Conservation (phyloP, 2,797 vertebrate genomes). For the Trachops cirrhosus region DNA sequence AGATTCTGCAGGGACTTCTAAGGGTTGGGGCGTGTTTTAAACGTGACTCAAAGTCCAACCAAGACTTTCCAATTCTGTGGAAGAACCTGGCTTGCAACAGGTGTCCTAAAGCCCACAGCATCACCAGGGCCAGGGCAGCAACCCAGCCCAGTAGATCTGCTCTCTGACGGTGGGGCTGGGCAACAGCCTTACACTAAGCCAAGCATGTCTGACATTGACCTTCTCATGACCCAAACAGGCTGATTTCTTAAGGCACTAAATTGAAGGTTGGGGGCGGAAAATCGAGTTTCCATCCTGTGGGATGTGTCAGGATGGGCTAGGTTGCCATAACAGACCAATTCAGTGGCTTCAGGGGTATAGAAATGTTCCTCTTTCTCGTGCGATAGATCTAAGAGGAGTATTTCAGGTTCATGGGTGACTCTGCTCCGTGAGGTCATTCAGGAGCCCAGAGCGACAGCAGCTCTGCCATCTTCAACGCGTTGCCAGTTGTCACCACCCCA, state of each 20-base stretch:
- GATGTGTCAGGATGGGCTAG: neutral
- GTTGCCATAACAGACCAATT: neutral
- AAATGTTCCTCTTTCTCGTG: neutral
- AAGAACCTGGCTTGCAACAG: neutral
- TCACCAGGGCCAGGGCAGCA: neutral
- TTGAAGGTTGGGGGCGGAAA: neutral
- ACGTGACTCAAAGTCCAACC: neutral
- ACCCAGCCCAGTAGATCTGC: neutral
- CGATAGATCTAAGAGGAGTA: neutral
- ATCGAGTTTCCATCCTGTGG: neutral
- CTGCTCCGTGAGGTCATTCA: neutral
- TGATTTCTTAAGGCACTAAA: neutral
- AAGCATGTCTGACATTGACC: neutral
- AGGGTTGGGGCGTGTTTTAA: neutral
- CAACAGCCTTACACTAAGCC: neutral
- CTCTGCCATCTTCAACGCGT: neutral
- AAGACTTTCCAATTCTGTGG: neutral
- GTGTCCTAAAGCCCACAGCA: neutral
- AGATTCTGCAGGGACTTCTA: too few relatives aligned
- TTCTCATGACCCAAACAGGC: neutral
- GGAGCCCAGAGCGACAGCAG: neutral
- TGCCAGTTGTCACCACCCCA: neutral
- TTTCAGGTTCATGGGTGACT: neutral
- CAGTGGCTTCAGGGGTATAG: neutral
- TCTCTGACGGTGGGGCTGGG: neutral